Percentiles rank a stretch among this genome's conserved stretches.
Evolutionary conservation across 2,113 vertebrate species (phyloP).

Genomic region (Phyllopteryx taeniolatus): DNA sequence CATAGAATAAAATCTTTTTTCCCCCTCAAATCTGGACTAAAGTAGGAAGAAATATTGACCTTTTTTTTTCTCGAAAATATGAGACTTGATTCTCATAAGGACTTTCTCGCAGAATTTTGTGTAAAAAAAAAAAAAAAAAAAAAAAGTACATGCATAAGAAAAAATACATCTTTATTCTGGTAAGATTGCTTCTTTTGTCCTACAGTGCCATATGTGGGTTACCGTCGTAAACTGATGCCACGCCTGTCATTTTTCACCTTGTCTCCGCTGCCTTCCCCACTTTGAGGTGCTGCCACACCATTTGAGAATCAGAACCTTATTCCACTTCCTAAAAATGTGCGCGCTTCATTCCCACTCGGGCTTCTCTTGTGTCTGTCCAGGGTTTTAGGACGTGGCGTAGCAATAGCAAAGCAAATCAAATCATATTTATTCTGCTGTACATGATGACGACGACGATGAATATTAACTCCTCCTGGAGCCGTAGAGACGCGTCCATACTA

Average conservation of each 20-base stretch:
- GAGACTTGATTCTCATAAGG: no score
- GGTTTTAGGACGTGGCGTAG: slow-evolving; percentile 99
- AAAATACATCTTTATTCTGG: no score
- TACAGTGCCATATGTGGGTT: background rate
- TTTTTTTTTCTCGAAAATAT: no score
- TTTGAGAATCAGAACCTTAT: background rate
- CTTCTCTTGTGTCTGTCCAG: slow-evolving; percentile 92
- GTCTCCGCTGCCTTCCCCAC: background rate
- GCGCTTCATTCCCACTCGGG: slow-evolving; percentile 90
- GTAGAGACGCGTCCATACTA: slow-evolving; percentile 91
- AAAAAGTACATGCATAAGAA: no score
- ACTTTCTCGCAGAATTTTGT: no score
- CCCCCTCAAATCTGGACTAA: no score
- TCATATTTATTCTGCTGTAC: slow-evolving; percentile 99
- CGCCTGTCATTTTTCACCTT: background rate
- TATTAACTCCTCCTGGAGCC: slow-evolving; percentile 84
- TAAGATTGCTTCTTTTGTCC: no score
- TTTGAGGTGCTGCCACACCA: background rate
- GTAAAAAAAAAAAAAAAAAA: no score
- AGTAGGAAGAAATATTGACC: no score
- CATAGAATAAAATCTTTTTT: no score
- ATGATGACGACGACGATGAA: slow-evolving; percentile 81
- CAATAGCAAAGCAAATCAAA: slow-evolving; percentile 79
- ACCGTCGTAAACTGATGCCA: background rate
- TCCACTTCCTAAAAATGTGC: slow-evolving; percentile 75